phyloP scores from a whole-genome alignment of 2,113 vertebrate species.

The Sclerurus mexicanus region DNA sequence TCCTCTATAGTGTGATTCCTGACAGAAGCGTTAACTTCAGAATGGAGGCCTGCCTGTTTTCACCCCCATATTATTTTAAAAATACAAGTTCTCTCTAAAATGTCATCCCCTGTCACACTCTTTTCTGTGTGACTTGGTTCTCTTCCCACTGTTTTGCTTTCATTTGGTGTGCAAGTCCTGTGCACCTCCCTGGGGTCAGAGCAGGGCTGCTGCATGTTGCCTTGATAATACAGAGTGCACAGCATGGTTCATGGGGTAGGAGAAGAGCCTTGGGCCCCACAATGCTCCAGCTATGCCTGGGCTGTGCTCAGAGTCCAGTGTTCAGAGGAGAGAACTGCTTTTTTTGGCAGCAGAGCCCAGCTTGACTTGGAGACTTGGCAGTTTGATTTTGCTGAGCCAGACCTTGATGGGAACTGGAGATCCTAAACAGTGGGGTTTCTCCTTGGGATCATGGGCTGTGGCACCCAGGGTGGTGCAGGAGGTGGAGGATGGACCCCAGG shows the following conservation, averaged over 20 bases:
- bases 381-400: neutral
- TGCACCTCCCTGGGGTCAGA: neutral
- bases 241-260: accelerated
- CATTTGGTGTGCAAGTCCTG: accelerated
- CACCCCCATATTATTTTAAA: neutral
- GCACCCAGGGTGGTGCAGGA: neutral
- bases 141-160: neutral
- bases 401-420: neutral
- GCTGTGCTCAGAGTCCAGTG: neutral
- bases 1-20: neutral
- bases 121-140: neutral
- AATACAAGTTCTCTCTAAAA: neutral
- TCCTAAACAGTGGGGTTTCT: neutral
- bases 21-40: neutral
- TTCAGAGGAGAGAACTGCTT: neutral
- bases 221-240: neutral
- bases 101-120: accelerated
- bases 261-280: neutral
- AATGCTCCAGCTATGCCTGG: neutral
- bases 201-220: accelerated
- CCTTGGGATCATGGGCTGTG: neutral
- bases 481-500: neutral
- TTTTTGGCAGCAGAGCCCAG: neutral
- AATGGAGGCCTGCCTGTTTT: neutral
- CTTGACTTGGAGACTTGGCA: neutral